Evolutionary conservation across 2,797 vertebrate genomes (phyloP), one percentile per base, ranked within the genome.

Genomic region (Gallinago nigripennis): DNA sequence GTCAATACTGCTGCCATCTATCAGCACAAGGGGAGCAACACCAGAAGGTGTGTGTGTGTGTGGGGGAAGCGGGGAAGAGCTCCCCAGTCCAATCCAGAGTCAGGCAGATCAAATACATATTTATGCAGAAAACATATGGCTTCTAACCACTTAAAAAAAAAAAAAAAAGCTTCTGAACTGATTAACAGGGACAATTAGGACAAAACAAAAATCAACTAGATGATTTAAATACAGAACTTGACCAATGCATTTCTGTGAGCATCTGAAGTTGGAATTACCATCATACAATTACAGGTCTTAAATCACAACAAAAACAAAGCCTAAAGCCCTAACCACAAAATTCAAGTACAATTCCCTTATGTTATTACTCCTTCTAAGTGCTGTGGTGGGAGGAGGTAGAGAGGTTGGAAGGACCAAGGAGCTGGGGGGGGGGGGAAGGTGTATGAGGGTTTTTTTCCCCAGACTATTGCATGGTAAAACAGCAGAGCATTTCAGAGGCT

Each of bases 291-390:
- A 79, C 20, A 76, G 33, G 41, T 31, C 60, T 81, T 77, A 88
- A 89, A 77, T 94, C 16, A 79, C 46, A 95, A 91, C 39, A 88
- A 82, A 95, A 96, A 79, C 56, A 79, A 95, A 92, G 66, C 56
- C 80, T 90, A 33, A 70, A 90, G 80, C 51, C 77, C 86, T 73
- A 91, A 86, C 77, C 90, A 88, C 64, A 53, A 80, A 80, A 92
- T 80, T 82, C 37, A 77, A 88, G 24, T 51, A 31, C 53, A 91
- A 86, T 80, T 93, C 39, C 61, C 61, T 64, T 71, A 77, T 31
- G 25, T 71, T 88, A 64, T 46, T 90, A 46, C 35, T 88, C 64
- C 57, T 86, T 72, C 24, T 51, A 70, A 84, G 39, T 39, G 10
- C 51, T 83, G 45, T 70, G 45, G n/a, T 61, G 46, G 43, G 51